Percentiles rank a stretch among this genome's conserved stretches.
These are phyloP conservation scores for Gulo gulo DNA, from an alignment of 2,113 vertebrate species.

Conservation along the genomic window DNA sequence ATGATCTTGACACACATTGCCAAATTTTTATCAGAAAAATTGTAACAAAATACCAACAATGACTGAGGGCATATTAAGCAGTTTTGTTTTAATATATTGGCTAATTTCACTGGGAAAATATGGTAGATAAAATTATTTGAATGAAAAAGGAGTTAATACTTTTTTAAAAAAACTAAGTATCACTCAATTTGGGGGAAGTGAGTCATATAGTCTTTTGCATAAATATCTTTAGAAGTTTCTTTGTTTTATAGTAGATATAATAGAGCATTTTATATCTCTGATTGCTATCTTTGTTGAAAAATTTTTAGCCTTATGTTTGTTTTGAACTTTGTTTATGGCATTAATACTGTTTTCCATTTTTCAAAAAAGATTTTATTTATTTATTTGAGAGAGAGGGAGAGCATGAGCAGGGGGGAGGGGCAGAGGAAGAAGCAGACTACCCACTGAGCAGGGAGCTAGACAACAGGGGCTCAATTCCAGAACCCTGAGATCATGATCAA, in stretches of 20 bases:
- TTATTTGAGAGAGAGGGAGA: background rate
- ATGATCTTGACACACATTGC: background rate
- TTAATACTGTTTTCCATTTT: background rate
- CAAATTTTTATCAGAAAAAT: background rate
- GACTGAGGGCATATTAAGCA: background rate
- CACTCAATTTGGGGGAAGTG: background rate
- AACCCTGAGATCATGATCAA: background rate
- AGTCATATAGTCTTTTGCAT: background rate
- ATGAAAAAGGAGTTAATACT: background rate
- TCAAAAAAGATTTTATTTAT: background rate
- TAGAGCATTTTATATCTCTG: background rate
- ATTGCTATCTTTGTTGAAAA: background rate
- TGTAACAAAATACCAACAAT: background rate
- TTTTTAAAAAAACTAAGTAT: background rate
- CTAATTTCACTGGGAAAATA: background rate
- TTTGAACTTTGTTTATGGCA: background rate
- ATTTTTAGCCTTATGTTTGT: background rate
- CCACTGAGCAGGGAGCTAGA: background rate
- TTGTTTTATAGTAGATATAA: background rate
- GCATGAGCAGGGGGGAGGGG: background rate
- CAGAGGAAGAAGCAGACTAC: background rate
- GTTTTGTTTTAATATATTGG: background rate
- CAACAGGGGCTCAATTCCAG: background rate
- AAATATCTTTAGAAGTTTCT: background rate
- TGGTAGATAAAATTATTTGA: background rate